Conservation (phyloP, 2,113 vertebrate genomes). For the Procavia capensis region DNA sequence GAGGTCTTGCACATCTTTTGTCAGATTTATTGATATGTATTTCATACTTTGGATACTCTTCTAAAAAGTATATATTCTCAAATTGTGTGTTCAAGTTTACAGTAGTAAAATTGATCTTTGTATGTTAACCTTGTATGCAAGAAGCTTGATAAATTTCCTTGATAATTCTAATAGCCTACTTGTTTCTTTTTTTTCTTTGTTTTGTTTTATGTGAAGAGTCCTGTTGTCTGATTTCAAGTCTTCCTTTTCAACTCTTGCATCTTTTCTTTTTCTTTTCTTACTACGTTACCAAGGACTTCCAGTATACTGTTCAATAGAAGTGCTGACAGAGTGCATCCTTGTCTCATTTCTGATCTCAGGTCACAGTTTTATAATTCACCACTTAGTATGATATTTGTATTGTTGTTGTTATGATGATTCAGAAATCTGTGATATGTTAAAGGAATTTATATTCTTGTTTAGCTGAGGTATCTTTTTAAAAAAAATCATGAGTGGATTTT, state of each 20-base stretch:
- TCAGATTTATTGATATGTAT: neutral
- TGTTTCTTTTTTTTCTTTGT: neutral
- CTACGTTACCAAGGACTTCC: neutral
- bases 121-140: neutral
- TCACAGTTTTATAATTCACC: neutral
- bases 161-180: neutral
- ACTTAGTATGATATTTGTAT: neutral
- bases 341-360: neutral
- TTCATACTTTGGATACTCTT: neutral
- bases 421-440: neutral
- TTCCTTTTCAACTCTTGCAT: no score
- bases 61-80: neutral
- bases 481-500: neutral
- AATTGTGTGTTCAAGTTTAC: neutral
- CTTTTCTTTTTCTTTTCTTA: neutral
- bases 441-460: neutral
- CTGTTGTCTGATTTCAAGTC: neutral
- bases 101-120: neutral
- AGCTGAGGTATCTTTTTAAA: neutral
- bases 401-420: neutral
- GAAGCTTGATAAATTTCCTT: neutral
- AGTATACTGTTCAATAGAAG: neutral
- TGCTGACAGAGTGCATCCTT: neutral
- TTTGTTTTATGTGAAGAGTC: neutral
- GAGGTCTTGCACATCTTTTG: neutral